These are phyloP conservation scores for Polypterus senegalus DNA, from an alignment of 2,113 vertebrate genomes.

Conservation along the genomic window DNA sequence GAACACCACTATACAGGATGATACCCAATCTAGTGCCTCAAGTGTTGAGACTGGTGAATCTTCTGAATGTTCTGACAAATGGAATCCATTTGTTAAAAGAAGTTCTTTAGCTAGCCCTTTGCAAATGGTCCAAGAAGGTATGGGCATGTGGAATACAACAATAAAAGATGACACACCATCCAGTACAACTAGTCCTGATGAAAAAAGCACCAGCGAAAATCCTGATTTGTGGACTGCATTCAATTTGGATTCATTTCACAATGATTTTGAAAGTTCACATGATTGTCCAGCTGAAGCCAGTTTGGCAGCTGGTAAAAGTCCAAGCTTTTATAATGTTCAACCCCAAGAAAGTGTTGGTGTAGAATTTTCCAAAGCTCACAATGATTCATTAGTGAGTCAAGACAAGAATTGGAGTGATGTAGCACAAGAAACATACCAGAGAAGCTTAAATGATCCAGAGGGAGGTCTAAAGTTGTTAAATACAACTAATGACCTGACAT, in stretches of 20 bases:
- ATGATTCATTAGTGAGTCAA: too few species aligned
- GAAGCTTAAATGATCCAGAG: too few species aligned
- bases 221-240: constrained; percentile 30
- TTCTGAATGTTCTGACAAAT: constrained; percentile 36
- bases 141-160: constrained; percentile 58
- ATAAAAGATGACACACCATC: constrained; percentile 57
- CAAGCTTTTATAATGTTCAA: not conserved
- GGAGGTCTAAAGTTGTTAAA: too few species aligned
- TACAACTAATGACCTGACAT: too few species aligned
- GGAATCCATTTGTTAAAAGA: constrained; percentile 13
- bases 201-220: constrained; percentile 34
- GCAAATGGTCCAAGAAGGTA: constrained; percentile 27
- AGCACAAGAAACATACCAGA: too few species aligned
- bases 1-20: constrained; percentile 45
- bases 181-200: constrained; percentile 56
- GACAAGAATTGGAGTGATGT: too few species aligned
- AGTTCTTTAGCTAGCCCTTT: constrained; percentile 33
- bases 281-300: not conserved
- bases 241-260: not conserved
- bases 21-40: constrained; percentile 38
- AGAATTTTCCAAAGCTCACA: too few species aligned
- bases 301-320: not conserved
- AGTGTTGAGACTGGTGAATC: constrained; percentile 41
- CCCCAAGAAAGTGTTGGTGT: too few species aligned
- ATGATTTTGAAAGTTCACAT: not conserved